phyloP scores from a whole-genome alignment of 2,113 vertebrate species.

The Planiliza haematocheilus region DNA sequence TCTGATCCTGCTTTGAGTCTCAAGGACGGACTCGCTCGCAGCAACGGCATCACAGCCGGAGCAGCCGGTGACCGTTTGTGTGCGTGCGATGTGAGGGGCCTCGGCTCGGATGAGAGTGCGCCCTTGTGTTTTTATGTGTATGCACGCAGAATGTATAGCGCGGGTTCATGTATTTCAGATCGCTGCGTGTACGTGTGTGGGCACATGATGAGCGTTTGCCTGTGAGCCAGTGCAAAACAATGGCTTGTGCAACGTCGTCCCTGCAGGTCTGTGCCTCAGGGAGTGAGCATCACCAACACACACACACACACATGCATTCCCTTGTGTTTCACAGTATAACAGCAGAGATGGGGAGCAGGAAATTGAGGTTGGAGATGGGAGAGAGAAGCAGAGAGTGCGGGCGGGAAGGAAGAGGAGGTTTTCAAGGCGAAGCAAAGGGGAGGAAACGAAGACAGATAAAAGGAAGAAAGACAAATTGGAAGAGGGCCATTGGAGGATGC shows the following conservation, averaged over 20 bases:
- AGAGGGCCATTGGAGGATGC: slow-evolving; percentile 37
- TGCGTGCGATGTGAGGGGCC: slow-evolving; percentile 7
- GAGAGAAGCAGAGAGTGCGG: slow-evolving; percentile 9
- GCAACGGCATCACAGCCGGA: slow-evolving; percentile 41
- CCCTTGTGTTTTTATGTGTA: slow-evolving; percentile 41
- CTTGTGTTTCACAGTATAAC: slow-evolving; percentile 44
- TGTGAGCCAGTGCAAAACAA: slow-evolving; percentile 38
- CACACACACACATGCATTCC: slow-evolving; percentile 15
- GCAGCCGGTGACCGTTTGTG: slow-evolving; percentile 18
- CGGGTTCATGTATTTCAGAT: slow-evolving; percentile 8
- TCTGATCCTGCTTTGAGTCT: slow-evolving; percentile 69
- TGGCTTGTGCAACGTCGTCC: slow-evolving; percentile 23
- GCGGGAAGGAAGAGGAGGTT: slow-evolving; percentile 8
- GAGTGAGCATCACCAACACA: slow-evolving; percentile 31
- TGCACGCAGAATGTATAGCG: slow-evolving; percentile 54
- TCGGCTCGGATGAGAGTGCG: slow-evolving; percentile 50
- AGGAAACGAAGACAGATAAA: background rate
- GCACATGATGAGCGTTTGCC: slow-evolving; percentile 30
- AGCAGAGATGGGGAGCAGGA: slow-evolving; percentile 47
- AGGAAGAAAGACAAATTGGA: background rate
- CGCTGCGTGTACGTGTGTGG: background rate
- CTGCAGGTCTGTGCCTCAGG: slow-evolving; percentile 53
- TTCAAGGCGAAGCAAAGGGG: slow-evolving; percentile 2
- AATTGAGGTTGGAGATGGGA: slow-evolving; percentile 56
- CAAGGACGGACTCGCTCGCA: slow-evolving; percentile 70